Evolutionary conservation across 2,113 vertebrate genomes (phyloP).

Genomic region (Xenopus laevis): DNA sequence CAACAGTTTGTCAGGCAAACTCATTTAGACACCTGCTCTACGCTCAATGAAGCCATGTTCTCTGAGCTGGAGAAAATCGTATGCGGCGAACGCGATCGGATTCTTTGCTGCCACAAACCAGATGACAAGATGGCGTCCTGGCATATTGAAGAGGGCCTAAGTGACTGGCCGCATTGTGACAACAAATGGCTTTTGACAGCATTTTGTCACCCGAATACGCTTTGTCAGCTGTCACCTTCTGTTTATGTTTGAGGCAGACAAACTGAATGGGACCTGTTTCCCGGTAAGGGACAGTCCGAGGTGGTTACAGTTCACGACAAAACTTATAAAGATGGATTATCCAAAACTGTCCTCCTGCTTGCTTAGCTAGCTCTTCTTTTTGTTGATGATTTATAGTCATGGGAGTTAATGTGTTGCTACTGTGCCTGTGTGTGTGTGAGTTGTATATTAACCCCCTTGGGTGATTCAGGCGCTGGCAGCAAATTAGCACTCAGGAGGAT

Average conservation of each 20-base stretch:
- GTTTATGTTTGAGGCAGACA: neutral
- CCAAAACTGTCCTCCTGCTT: neutral
- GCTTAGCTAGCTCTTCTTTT: neutral
- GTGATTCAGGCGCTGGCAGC: too few species aligned
- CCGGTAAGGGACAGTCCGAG: neutral
- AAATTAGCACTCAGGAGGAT: too few species aligned
- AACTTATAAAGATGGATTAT: constrained; percentile 30
- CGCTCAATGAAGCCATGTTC: neutral
- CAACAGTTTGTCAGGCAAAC: neutral
- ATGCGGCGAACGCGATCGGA: neutral
- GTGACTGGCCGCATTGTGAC: constrained; percentile 5
- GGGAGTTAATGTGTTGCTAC: too few species aligned
- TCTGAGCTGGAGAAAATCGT: neutral
- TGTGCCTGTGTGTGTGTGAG: neutral
- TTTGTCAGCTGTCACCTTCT: constrained; percentile 23
- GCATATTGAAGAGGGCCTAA: neutral
- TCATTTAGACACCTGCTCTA: neutral
- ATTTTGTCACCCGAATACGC: neutral
- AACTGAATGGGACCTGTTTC: neutral
- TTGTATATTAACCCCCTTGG: too few species aligned
- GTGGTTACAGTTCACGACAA: constrained; percentile 10
- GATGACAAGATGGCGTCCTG: neutral
- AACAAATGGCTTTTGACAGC: constrained; percentile 29
- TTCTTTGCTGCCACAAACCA: neutral
- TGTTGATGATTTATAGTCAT: too few species aligned